These are phyloP conservation scores for Embidobia sp. DNA, from an alignment of 2,888 invertebrate species.

Conservation along the genomic window DNA sequence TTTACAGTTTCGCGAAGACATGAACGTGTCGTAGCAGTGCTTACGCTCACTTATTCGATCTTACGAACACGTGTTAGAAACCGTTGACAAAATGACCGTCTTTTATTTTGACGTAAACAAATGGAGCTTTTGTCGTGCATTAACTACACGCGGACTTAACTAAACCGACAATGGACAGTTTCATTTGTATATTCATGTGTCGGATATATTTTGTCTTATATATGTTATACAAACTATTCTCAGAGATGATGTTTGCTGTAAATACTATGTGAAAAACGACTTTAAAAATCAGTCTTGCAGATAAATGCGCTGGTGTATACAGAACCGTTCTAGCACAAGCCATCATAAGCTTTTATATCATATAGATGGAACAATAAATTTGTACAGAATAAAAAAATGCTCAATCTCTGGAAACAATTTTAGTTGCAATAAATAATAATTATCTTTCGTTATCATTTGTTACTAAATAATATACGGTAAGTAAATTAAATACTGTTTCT, in stretches of 20 bases:
- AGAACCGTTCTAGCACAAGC: too few relatives aligned
- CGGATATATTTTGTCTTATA: slow-evolving; percentile 13
- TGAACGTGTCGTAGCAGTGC: slow-evolving; percentile 5
- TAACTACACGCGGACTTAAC: slow-evolving; percentile 28
- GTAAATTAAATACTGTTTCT: too few relatives aligned
- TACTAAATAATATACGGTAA: too few relatives aligned
- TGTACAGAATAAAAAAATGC: too few relatives aligned
- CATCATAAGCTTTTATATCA: too few relatives aligned
- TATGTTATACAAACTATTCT: slow-evolving; percentile 5
- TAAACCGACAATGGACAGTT: slow-evolving; percentile 24
- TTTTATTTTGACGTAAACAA: slow-evolving; percentile 46
- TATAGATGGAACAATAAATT: too few relatives aligned
- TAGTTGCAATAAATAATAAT: too few relatives aligned
- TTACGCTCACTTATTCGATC: slow-evolving; percentile 27
- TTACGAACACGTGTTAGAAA: slow-evolving; percentile 29
- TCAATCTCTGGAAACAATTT: too few relatives aligned
- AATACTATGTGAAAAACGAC: neutral
- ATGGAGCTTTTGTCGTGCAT: slow-evolving; percentile 35
- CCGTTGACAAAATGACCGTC: slow-evolving; percentile 35
- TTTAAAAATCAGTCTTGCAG: neutral
- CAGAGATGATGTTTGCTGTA: slow-evolving; percentile 18
- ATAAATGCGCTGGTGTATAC: neutral
- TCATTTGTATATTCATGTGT: slow-evolving; percentile 30
- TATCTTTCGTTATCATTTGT: too few relatives aligned
- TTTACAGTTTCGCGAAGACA: slow-evolving; percentile 12